These are phyloP conservation scores for Microdon myrmicae DNA, from an alignment of 2,888 invertebrate species.

Conservation along the genomic window DNA sequence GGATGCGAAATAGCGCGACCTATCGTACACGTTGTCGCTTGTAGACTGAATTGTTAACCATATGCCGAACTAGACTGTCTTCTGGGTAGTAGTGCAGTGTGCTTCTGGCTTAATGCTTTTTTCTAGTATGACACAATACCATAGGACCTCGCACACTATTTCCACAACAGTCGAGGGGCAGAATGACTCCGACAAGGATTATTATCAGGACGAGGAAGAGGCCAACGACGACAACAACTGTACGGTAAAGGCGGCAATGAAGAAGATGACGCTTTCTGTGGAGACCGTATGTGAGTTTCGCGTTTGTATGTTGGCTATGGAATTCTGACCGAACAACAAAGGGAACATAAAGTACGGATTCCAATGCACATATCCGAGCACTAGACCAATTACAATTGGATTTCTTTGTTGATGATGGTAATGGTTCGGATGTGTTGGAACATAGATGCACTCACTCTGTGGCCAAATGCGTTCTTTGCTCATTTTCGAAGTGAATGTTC, in stretches of 20 bases:
- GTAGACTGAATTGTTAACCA: slow-evolving; percentile 63
- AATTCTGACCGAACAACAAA: slow-evolving; percentile 13
- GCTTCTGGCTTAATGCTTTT: slow-evolving; percentile 38
- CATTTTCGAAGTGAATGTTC: slow-evolving; percentile 34
- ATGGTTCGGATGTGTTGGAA: slow-evolving; percentile 32
- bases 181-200: too few species aligned
- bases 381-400: slow-evolving; percentile 38
- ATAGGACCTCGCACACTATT: slow-evolving; percentile 36
- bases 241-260: too few species aligned
- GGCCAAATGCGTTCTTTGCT: slow-evolving; percentile 18
- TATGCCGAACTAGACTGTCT: slow-evolving; percentile 39
- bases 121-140: slow-evolving; percentile 47
- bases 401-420: slow-evolving; percentile 46
- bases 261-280: too few species aligned
- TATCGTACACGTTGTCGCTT: slow-evolving; percentile 67
- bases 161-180: too few species aligned
- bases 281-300: slow-evolving; percentile 38
- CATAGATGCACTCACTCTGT: slow-evolving; percentile 35
- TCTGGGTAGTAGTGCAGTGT: slow-evolving; percentile 39
- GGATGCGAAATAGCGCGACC: slow-evolving; percentile 62
- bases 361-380: slow-evolving; percentile 36
- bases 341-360: slow-evolving; percentile 10
- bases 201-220: slow-evolving; percentile 24
- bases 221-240: slow-evolving; percentile 38
- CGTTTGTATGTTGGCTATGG: slow-evolving; percentile 36